Evolutionary conservation across 2,797 vertebrate species (phyloP), one percentile per base, ranked within the genome.

Genomic region (Pygocentrus nattereri): DNA sequence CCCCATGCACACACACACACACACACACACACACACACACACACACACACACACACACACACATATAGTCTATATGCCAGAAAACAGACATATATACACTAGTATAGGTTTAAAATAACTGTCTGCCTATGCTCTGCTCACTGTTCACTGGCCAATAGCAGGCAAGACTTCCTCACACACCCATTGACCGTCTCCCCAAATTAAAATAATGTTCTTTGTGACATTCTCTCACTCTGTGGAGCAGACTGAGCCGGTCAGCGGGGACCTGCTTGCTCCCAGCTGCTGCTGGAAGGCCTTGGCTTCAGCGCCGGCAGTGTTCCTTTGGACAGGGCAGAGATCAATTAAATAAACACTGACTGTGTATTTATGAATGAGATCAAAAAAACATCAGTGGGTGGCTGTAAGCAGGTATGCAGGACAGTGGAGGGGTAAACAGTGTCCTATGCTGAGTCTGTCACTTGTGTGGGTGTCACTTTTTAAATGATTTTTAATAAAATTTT

Each of bases 121-220:
- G 58, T 77, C 47, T 74, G 56, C 1, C 74, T 86, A 82, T 84
- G 74, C 87, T 89, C 82, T 49, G 82, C 44, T 85, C 77, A 62
- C 23, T 38, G 38, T 18, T 68, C 27, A 49, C 76, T 74, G 80
- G 68, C 86, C 89, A 91, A 91, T 93, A 74, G 78, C 80, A 87
- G 30, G 54, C 4, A 41, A 5, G 71, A 56, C 59, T 78, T 56
- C 69, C 41, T 52, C 82, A 81, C 88, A 91, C 91, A 78, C 89
- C 87, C 86, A 86, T 41, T 83, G 81, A 74, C 68, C 58, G 44
- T 73, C 52, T 85, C 75, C 75, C 59, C 65, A 54, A 77, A 47
- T 75, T 62, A 69, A 67, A 64, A 73, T 59, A 8, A 70, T 56
- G 47, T 76, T 30, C 47, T 34, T 49, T 15, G 21, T 69, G 65